Percentiles rank a stretch among this genome's conserved stretches.
phyloP scores from a whole-genome alignment of 1,140 invertebrate species.

The Cydia strobilella region DNA sequence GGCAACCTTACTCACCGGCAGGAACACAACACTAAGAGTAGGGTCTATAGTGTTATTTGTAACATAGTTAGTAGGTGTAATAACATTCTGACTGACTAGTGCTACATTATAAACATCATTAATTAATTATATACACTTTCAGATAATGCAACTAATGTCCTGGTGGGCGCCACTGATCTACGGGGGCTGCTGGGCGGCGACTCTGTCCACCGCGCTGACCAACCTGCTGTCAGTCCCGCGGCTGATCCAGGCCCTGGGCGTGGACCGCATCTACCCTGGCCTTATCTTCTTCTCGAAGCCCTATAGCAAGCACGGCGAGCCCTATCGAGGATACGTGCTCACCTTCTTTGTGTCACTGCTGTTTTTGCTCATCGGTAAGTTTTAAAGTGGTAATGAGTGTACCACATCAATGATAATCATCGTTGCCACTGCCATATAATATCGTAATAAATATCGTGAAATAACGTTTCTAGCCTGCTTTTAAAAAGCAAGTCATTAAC shows the following conservation, averaged over 20 bases:
- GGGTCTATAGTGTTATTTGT: too few relatives aligned
- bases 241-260: slow-evolving; percentile 94
- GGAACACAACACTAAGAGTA: too few relatives aligned
- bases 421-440: too few relatives aligned
- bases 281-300: slow-evolving; percentile 96
- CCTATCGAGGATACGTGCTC: slow-evolving; percentile 94
- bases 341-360: slow-evolving; percentile 93
- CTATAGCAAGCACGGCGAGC: slow-evolving; percentile 95
- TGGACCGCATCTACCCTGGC: slow-evolving; percentile 96
- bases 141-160: slow-evolving; percentile 93
- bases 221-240: slow-evolving; percentile 96
- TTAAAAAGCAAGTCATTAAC: too few relatives aligned
- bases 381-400: not conserved
- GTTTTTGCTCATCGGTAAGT: slow-evolving; percentile 94
- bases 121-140: slow-evolving; percentile 35
- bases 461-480: too few relatives aligned
- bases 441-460: too few relatives aligned
- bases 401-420: not conserved
- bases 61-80: too few relatives aligned
- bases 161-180: slow-evolving; percentile 93
- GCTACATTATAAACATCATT: not conserved
- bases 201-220: slow-evolving; percentile 94
- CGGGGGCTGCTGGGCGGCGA: slow-evolving; percentile 96
- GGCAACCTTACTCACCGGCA: too few relatives aligned
- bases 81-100: too few relatives aligned